These are phyloP conservation scores for Marronus borbonicus DNA, from an alignment of 2,888 invertebrate species.

Conservation along the genomic window DNA sequence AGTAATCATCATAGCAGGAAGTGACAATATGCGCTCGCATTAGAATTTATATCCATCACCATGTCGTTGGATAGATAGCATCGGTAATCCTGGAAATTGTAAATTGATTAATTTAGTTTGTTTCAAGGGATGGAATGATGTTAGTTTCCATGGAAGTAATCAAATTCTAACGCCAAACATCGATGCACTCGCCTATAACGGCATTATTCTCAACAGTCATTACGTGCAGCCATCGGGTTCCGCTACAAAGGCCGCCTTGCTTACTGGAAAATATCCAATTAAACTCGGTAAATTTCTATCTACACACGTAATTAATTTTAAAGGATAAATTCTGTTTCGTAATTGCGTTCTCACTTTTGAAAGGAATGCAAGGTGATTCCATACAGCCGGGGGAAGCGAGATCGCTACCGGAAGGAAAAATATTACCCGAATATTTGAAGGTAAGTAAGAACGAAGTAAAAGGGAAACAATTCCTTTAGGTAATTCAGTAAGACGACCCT, in stretches of 20 bases:
- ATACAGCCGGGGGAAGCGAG: conserved; percentile 80
- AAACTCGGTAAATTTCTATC: conserved; percentile 76
- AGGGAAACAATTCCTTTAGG: no score
- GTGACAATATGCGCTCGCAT: conserved; percentile 14
- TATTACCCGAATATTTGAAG: conserved; percentile 79
- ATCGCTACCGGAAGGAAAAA: conserved; percentile 79
- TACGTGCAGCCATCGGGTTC: conserved; percentile 91
- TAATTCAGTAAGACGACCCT: no score
- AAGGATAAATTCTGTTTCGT: conserved; percentile 23
- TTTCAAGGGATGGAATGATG: conserved; percentile 91
- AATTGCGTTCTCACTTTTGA: conserved; percentile 51
- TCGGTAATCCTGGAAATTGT: conserved; percentile 32
- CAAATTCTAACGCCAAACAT: conserved; percentile 94
- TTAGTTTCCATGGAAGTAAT: conserved; percentile 90
- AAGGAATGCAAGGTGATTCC: conserved; percentile 83
- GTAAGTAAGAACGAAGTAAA: conserved; percentile 56
- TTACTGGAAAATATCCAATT: conserved; percentile 91
- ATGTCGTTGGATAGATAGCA: conserved; percentile 15
- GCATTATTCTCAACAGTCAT: conserved; percentile 88
- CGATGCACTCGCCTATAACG: conserved; percentile 88
- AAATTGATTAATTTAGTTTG: conserved; percentile 41
- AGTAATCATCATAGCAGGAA: conserved; percentile 3
- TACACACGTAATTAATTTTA: conserved; percentile 38
- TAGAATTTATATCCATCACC: neutral
- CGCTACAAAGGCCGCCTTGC: conserved; percentile 85